These are phyloP conservation scores for Bucco capensis DNA, from an alignment of 2,113 vertebrate species.

Conservation along the genomic window DNA sequence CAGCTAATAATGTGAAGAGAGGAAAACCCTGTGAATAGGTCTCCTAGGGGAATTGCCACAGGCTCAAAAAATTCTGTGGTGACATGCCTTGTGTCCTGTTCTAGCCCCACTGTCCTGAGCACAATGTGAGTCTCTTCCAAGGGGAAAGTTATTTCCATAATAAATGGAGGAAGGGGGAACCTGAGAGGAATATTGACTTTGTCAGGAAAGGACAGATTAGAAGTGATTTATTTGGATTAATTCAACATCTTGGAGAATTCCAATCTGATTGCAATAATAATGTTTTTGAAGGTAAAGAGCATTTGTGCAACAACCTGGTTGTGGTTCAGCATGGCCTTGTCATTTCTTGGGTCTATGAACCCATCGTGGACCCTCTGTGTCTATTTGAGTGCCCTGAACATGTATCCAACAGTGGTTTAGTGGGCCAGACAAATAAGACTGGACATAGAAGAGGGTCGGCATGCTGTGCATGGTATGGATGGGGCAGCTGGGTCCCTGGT, in stretches of 20 bases:
- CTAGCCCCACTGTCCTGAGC: background rate
- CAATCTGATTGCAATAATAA: background rate
- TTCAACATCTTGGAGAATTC: background rate
- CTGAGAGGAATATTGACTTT: background rate
- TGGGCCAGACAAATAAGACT: background rate
- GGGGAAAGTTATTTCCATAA: conserved; percentile 3
- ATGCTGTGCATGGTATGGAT: background rate
- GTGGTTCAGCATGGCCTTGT: background rate
- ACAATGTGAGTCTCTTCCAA: background rate
- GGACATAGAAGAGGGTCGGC: background rate
- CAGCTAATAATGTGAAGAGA: background rate
- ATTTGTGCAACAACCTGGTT: background rate
- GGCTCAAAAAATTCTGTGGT: background rate
- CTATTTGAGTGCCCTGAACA: accelerated
- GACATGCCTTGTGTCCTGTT: background rate
- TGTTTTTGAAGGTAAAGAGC: background rate
- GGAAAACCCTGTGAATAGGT: background rate
- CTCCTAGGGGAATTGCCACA: background rate
- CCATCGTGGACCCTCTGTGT: background rate
- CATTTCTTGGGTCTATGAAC: background rate
- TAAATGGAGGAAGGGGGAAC: background rate
- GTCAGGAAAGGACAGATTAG: background rate
- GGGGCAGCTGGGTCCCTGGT: background rate
- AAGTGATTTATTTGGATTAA: background rate
- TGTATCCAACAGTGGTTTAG: background rate